Conservation (phyloP, 37 sponge, comb jelly and placozoan genomes). For the Hexactinellida sp. region DNA sequence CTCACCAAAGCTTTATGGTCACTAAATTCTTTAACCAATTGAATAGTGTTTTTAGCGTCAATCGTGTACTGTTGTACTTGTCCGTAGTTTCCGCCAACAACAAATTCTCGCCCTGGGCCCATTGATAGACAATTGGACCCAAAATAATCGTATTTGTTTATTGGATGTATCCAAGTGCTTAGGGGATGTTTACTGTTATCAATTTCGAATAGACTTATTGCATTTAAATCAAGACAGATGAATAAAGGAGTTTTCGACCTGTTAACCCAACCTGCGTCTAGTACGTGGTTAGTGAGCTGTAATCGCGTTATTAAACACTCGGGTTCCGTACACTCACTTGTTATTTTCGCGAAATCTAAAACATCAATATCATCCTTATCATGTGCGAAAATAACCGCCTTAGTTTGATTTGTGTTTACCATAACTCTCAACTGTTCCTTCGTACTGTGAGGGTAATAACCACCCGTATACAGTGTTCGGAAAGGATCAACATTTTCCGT, state of each 20-base stretch:
- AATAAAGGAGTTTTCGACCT: neutral
- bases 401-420: neutral
- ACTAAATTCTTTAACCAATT: neutral
- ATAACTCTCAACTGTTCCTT: neutral
- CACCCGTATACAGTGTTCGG: neutral
- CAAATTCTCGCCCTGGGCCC: neutral
- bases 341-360: neutral
- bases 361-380: constrained; percentile 1
- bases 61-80: neutral
- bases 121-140: neutral
- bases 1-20: neutral
- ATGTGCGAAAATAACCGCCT: neutral
- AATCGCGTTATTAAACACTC: neutral
- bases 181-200: neutral
- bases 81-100: neutral
- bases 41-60: neutral
- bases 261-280: neutral
- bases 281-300: neutral
- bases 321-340: neutral
- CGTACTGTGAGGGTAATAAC: neutral
- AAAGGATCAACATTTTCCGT: neutral
- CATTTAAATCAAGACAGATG: neutral
- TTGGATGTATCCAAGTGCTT: neutral
- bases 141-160: neutral
- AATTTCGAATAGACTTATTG: neutral